A percentile compares a stretch with the other conserved stretches of the same genome.
Conservation (phyloP, 2,113 vertebrate species). For the Ciconia maguari region DNA sequence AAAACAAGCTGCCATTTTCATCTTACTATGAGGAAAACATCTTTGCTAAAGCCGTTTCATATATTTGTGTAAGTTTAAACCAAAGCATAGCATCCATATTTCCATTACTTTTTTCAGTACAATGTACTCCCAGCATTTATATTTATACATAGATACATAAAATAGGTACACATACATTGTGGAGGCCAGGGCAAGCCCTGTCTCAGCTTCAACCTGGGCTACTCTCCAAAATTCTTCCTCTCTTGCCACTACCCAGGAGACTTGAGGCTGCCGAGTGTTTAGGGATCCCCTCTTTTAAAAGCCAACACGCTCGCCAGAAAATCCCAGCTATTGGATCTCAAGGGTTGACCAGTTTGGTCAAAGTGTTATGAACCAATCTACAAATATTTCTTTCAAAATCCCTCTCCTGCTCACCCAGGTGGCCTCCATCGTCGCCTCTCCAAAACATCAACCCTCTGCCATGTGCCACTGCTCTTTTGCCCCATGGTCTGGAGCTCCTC, state of each 20-base stretch:
- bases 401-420: not conserved
- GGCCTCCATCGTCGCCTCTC: not conserved
- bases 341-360: not conserved
- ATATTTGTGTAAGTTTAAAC: not conserved
- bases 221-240: not conserved
- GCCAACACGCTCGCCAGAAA: not conserved
- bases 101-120: not conserved
- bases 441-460: not conserved
- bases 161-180: not conserved
- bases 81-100: not conserved
- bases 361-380: rapidly evolving
- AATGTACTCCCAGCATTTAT: not conserved
- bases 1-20: not conserved
- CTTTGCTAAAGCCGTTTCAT: not conserved
- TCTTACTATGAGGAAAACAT: not conserved
- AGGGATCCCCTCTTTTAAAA: not conserved
- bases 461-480: not conserved
- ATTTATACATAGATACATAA: not conserved
- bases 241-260: not conserved
- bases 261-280: not conserved
- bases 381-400: not conserved
- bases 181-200: not conserved
- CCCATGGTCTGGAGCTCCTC: not conserved
- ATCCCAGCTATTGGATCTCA: not conserved
- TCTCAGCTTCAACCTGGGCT: not conserved